phyloP scores from a whole-genome alignment of 2,888 invertebrate genomes.

The Drosophila seclusa region DNA sequence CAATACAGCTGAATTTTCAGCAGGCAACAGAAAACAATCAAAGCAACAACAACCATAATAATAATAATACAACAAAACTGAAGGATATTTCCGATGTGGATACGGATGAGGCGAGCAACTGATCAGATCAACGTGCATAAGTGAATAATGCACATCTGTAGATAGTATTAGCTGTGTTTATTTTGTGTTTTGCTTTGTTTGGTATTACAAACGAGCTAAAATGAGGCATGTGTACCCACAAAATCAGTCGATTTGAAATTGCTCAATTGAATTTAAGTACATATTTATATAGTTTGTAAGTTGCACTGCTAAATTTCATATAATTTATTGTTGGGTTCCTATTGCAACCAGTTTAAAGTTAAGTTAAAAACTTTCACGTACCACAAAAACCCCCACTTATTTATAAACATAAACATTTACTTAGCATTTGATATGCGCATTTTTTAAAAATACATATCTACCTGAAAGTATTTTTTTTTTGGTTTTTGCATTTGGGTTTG shows the following conservation, averaged over 20 bases:
- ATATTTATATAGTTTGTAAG: conserved; percentile 65
- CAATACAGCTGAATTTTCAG: conserved; percentile 81
- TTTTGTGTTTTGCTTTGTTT: conserved; percentile 13
- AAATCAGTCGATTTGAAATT: conserved; percentile 45
- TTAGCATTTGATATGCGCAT: conserved; percentile 64
- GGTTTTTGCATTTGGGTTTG: background rate
- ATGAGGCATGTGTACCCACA: conserved; percentile 64
- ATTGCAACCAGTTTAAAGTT: conserved; percentile 40
- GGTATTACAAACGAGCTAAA: conserved; percentile 49
- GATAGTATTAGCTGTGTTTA: conserved; percentile 55
- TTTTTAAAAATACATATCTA: conserved; percentile 32
- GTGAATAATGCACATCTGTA: conserved; percentile 13
- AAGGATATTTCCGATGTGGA: conserved; percentile 83
- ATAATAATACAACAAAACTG: conserved; percentile 64
- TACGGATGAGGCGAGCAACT: conserved; percentile 84
- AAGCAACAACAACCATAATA: conserved; percentile 30
- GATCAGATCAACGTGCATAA: conserved; percentile 1
- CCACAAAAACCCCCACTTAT: conserved; percentile 54
- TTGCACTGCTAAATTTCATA: conserved; percentile 53
- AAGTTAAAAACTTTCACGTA: conserved; percentile 49
- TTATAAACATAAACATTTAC: conserved; percentile 70
- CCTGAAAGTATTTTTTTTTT: background rate
- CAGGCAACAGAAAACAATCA: conserved; percentile 77
- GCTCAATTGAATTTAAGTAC: conserved; percentile 53
- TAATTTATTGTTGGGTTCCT: conserved; percentile 59